Evolutionary conservation across 2,888 invertebrate genomes (phyloP), one percentile per base, ranked within the genome.

Genomic region (Odontomyia ornata): DNA sequence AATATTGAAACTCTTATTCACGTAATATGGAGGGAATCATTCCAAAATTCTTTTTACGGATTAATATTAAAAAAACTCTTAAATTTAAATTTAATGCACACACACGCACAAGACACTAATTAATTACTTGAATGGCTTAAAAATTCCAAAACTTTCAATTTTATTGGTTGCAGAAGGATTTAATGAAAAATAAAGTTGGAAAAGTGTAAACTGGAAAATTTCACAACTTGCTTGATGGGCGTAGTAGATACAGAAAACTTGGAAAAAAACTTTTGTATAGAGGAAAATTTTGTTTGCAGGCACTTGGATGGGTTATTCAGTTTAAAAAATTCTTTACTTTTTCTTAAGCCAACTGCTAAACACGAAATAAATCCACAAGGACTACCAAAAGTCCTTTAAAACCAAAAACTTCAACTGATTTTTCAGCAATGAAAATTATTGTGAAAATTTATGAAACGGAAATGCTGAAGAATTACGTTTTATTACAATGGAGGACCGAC

Each of bases 81-180:
- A 43, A 43, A 64, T 25, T n/a, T 21, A 47, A 47, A 47, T 27
- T 28, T 13, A 52, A 18, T 52, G 25, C 47, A 46, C 46, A 69
- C 47, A 69, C 71, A 52, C 71, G 11, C 71, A 72, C 25, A 72
- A 27, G 30, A 47, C 30, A 36, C 36, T 65, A 27, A 30, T 36
- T 1, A 52, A n/a, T 5, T 36, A 52, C 52, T 52, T 18, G 7
- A 18, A 21, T 18, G 60, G 25, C 21, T 15, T 11, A 25, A 9
- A 60, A 60, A 21, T 60, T 25, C 18, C 23, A 25, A 21, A 60
- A 60, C 21, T 23, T 60, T 60, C 60, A 36, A 52, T 56, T 9
- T n/a, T 67, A 21, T 30, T 57, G 46, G 71, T 71, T 71, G 71
- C 71, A 71, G 52, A 71, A 52, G 71, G 71, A 71, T 52, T 0